Evolutionary conservation across 2,888 invertebrate species (phyloP).

Genomic region (Blastobasis lacticolella): DNA sequence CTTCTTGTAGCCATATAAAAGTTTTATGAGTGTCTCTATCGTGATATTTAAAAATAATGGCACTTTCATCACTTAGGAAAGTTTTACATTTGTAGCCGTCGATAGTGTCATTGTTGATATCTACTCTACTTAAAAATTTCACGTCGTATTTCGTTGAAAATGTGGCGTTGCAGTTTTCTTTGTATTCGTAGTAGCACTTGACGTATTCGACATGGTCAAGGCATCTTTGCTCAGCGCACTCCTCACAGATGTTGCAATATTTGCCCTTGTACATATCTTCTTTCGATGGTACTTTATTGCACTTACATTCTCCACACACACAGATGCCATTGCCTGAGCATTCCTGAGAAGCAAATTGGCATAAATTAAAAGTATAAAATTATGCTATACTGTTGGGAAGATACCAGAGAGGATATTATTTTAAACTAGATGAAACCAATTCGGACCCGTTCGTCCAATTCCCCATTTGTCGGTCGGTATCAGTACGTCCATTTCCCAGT

Average conservation of each 20-base stretch:
- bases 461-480: too few relatives aligned
- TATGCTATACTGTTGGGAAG: too few relatives aligned
- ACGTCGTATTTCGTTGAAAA: slow-evolving; percentile 17
- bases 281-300: slow-evolving; percentile 46
- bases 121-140: slow-evolving; percentile 28
- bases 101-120: slow-evolving; percentile 21
- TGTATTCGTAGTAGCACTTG: slow-evolving; percentile 63
- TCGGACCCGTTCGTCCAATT: too few relatives aligned
- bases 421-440: too few relatives aligned
- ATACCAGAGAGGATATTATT: too few relatives aligned
- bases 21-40: slow-evolving; percentile 22
- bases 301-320: slow-evolving; percentile 80
- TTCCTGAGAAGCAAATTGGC: slow-evolving; percentile 33
- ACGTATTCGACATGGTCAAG: slow-evolving; percentile 81
- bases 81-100: slow-evolving; percentile 28
- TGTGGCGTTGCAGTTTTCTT: slow-evolving; percentile 17
- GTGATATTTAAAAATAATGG: slow-evolving; percentile 41
- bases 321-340: slow-evolving; percentile 77
- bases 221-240: slow-evolving; percentile 79
- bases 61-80: slow-evolving; percentile 26
- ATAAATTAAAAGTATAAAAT: too few relatives aligned
- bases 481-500: too few relatives aligned
- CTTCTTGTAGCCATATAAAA: slow-evolving; percentile 40
- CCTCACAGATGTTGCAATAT: slow-evolving; percentile 83
- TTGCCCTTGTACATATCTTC: slow-evolving; percentile 67